Percentiles rank a stretch among this genome's conserved stretches.
Conservation (phyloP, 2,113 vertebrate species). For the Meriones unguiculatus region DNA sequence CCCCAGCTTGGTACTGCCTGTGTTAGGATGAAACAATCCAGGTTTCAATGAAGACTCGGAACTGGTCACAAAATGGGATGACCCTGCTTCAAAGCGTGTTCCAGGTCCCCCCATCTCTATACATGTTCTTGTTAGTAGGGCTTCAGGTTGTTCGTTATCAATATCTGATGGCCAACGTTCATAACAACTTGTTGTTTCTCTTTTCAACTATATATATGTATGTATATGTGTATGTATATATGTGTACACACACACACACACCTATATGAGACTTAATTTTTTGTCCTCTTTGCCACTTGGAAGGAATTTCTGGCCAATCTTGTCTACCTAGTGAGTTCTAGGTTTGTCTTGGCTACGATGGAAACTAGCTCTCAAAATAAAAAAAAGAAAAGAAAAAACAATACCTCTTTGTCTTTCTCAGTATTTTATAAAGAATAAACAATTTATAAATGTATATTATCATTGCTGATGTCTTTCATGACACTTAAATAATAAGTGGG, state of each 20-base stretch:
- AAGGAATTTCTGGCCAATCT: neutral
- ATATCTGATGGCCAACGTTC: neutral
- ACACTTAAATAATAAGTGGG: neutral
- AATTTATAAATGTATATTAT: neutral
- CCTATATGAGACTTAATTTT: neutral
- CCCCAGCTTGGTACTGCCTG: too few species aligned
- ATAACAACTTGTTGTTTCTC: neutral
- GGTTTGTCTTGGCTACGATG: neutral
- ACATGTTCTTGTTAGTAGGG: neutral
- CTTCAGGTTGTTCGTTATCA: neutral
- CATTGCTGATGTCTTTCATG: neutral
- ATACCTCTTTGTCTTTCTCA: neutral
- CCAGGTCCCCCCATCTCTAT: neutral
- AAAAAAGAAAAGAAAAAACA: neutral
- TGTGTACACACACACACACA: too few species aligned
- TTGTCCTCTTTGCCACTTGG: neutral
- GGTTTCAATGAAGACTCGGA: neutral
- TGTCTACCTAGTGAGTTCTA: neutral
- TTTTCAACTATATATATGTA: neutral
- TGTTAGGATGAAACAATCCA: too few species aligned
- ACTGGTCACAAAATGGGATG: neutral
- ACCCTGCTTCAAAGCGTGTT: neutral
- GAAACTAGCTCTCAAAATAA: neutral
- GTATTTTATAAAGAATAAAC: constrained; percentile 13
- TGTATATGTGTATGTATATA: too few species aligned